phyloP scores from a whole-genome alignment of 2,888 invertebrate genomes.

The Cephus pygmeus region DNA sequence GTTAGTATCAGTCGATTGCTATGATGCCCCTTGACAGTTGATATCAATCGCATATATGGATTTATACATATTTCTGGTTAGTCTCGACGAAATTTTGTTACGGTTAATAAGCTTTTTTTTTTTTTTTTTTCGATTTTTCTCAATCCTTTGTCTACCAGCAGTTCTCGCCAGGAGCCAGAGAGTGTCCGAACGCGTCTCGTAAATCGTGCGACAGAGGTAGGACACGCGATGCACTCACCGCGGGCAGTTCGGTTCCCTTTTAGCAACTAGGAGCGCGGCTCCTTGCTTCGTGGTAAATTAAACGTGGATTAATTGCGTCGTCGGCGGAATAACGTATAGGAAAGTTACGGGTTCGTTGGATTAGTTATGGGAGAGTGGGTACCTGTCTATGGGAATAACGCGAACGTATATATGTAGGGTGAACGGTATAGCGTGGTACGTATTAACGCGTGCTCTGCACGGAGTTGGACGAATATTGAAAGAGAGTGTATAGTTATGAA shows the following conservation, averaged over 20 bases:
- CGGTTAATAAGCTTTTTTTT: not conserved
- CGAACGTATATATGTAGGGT: no score
- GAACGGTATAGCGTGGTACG: not conserved
- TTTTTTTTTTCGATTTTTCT: not conserved
- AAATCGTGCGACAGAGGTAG: slow-evolving; percentile 27
- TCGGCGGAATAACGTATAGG: slow-evolving; percentile 2
- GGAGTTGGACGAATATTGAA: not conserved
- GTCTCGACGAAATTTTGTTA: no score
- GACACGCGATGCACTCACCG: slow-evolving; percentile 31
- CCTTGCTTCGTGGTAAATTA: slow-evolving; percentile 28
- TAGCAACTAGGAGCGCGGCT: not conserved
- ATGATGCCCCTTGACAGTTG: not conserved
- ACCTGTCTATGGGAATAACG: not conserved
- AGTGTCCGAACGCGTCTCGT: slow-evolving; percentile 23
- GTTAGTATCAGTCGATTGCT: not conserved
- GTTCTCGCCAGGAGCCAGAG: not conserved
- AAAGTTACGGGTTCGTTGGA: slow-evolving; percentile 7
- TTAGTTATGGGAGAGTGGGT: not conserved
- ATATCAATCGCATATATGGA: not conserved
- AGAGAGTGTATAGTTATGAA: not conserved
- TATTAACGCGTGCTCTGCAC: not conserved
- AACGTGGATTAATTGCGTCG: slow-evolving; percentile 29
- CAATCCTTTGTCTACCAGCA: not conserved
- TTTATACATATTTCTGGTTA: no score
- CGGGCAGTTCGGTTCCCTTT: slow-evolving; percentile 11